Evolutionary conservation across 2,113 vertebrate genomes (phyloP), one percentile per base, ranked within the genome.

Genomic region (Hystrix cristata): DNA sequence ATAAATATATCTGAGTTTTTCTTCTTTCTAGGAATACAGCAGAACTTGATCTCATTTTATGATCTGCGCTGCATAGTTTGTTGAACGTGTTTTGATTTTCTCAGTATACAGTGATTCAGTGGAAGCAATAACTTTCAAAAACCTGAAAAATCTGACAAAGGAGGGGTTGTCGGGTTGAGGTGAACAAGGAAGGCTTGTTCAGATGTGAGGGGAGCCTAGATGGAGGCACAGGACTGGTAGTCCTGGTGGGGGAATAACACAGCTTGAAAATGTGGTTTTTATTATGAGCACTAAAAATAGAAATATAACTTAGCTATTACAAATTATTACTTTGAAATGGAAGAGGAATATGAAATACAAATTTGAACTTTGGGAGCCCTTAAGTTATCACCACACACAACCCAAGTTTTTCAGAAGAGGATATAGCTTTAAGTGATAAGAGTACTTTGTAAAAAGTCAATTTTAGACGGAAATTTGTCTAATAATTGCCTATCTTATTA

Each of bases 11-110:
- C 60, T 89, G 51, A 43, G 19, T 46, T 86, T 84, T 65, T 74
- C 34, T 90, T 93, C 31, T 86, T 94, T 95, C 51, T 74, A 72
- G 46, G 59, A 84, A 34, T 59, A 53, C 55, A 69, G 94, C 11
- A 87, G 76, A 53, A 34, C 2, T 5, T 85, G 60, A 48, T 76
- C 43, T 95, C 23, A 65, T 72, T 64, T 57, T 46, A 29, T 16
- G 34, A 29, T 62, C 34, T 97, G 38, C 74, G 51, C 29, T 79
- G 19, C 34, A 27, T 38, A 65, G 31, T 67, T 25, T 79, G n/a
- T 89, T 83, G 53, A 80, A 74, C 93, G 0, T 76, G 1, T 71
- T 80, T 91, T 95, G 34, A 53, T 65, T 83, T 93, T 80, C 29
- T 87, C 4, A 55, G 10, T 76, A 65, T 65, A 38, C 18, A 78